A percentile compares a stretch with the other conserved stretches of the same genome.
Conservation (phyloP, 2,888 invertebrate genomes). For the Timandra comae region DNA sequence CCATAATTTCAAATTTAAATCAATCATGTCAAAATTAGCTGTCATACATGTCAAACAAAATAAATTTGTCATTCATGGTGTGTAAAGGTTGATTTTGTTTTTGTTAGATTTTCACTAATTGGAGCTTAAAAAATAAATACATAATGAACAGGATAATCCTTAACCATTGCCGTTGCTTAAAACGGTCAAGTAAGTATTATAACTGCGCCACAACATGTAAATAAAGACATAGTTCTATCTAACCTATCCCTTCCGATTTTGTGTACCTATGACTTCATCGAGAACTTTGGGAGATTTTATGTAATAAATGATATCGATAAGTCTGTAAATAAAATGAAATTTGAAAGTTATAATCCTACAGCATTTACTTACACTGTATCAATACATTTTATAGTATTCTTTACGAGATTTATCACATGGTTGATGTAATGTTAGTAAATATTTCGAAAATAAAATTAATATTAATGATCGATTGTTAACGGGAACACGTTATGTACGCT, state of each 20-base stretch:
- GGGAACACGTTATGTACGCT: no score
- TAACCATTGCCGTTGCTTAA: constrained; percentile 55
- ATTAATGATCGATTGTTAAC: no score
- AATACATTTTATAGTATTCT: constrained; percentile 3
- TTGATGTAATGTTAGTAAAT: constrained; percentile 25
- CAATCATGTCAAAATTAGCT: no score
- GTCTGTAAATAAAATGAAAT: no score
- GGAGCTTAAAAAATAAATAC: constrained; percentile 29
- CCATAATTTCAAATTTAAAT: no score
- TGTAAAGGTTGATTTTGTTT: constrained; percentile 69
- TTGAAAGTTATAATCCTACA: neutral
- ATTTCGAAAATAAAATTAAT: no score
- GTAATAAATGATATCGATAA: constrained; percentile 18
- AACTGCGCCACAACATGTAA: neutral
- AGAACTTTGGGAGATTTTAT: constrained; percentile 28
- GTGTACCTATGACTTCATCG: constrained; percentile 38
- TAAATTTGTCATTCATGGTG: constrained; percentile 46
- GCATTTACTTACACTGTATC: constrained; percentile 14
- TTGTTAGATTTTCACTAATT: constrained; percentile 46
- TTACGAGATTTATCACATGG: constrained; percentile 25
- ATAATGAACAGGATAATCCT: constrained; percentile 64
- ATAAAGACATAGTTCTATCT: constrained; percentile 26
- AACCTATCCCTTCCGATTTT: constrained; percentile 41
- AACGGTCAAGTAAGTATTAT: constrained; percentile 57
- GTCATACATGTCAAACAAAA: neutral